These are phyloP conservation scores for Enteromius viviparus DNA, from an alignment of 2,797 vertebrate species.

Conservation along the genomic window DNA sequence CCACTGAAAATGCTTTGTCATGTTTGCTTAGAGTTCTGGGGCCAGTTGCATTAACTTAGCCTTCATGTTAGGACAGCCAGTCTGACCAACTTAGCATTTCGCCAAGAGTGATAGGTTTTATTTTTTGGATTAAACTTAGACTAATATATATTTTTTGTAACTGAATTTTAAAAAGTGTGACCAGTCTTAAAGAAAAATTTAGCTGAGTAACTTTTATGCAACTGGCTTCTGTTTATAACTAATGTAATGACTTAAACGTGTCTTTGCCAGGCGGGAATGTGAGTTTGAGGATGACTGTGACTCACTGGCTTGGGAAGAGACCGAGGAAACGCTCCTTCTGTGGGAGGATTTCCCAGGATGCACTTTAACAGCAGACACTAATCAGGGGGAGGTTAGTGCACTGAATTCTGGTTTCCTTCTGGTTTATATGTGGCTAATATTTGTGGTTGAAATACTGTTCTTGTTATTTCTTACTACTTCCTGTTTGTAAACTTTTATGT, in stretches of 20 bases:
- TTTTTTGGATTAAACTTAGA: no score
- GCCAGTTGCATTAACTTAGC: no score
- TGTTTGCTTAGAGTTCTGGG: background rate
- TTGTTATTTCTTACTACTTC: background rate
- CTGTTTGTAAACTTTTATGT: background rate
- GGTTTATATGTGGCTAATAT: conserved; percentile 8
- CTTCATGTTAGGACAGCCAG: no score
- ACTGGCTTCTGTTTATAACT: background rate
- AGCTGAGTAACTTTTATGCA: no score
- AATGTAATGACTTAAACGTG: conserved; percentile 1
- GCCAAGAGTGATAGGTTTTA: no score
- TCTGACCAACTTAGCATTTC: no score
- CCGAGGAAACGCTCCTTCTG: conserved; percentile 93
- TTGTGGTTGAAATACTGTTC: background rate
- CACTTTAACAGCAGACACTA: conserved; percentile 84
- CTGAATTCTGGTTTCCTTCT: background rate
- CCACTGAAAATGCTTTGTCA: conserved; percentile 35
- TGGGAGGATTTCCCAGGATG: conserved; percentile 98
- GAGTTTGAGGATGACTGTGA: conserved; percentile 98
- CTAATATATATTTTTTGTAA: no score
- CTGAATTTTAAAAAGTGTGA: no score
- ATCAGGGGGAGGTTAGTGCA: conserved; percentile 84
- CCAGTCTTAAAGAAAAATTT: no score
- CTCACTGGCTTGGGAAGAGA: conserved; percentile 98
- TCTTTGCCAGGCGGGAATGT: conserved; percentile 84